A percentile compares a stretch with the other conserved stretches of the same genome.
Conservation (phyloP, 2,888 invertebrate genomes). For the Drosophila ochracea region DNA sequence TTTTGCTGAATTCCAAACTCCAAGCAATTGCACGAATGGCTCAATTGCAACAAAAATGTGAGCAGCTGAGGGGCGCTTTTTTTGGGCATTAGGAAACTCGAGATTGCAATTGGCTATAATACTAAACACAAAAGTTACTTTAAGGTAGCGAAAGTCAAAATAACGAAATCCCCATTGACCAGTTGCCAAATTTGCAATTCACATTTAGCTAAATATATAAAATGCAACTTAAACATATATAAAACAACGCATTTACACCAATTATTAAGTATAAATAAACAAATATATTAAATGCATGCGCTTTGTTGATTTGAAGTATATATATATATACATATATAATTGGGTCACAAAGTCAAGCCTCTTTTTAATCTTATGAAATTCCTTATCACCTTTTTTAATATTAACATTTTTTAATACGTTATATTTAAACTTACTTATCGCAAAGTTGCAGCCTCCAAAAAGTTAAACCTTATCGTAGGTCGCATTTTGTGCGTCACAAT, state of each 20-base stretch:
- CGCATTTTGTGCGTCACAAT: background rate
- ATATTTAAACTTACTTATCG: background rate
- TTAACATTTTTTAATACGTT: conserved; percentile 1
- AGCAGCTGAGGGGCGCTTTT: conserved; percentile 25
- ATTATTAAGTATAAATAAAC: background rate
- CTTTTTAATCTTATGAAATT: conserved; percentile 30
- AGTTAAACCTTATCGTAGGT: background rate
- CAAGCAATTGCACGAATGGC: conserved; percentile 65
- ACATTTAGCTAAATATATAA: conserved; percentile 2
- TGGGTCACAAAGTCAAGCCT: conserved; percentile 54
- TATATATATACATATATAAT: conserved; percentile 1
- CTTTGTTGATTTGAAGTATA: background rate
- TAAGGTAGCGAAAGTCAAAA: conserved; percentile 15
- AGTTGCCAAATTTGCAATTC: conserved; percentile 12
- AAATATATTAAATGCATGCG: background rate
- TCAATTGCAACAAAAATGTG: conserved; percentile 50
- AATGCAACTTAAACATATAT: background rate
- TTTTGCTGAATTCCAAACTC: conserved; percentile 57
- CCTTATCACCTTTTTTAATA: conserved; percentile 38
- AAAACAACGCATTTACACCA: background rate
- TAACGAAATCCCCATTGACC: conserved; percentile 16
- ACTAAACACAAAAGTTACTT: background rate
- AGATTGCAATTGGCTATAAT: conserved; percentile 32
- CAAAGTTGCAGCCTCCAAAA: background rate
- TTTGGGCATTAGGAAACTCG: conserved; percentile 41